Percentiles rank a stretch among this genome's conserved stretches.
phyloP scores from a whole-genome alignment of 2,888 invertebrate species.

The Scrobipalpa atriplicella region DNA sequence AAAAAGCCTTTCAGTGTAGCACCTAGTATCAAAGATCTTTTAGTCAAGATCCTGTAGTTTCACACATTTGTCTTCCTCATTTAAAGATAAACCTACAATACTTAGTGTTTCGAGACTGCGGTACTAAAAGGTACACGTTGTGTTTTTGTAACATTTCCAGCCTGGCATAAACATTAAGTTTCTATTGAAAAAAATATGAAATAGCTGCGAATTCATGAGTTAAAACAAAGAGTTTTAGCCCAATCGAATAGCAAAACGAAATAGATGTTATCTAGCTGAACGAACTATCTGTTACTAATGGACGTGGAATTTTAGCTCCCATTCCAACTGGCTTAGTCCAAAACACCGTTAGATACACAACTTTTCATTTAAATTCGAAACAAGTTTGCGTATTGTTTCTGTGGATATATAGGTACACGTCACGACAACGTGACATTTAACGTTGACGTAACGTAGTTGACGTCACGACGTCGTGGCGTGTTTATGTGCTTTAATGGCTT shows the following conservation, averaged over 20 bases:
- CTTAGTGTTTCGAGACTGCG: too few relatives aligned
- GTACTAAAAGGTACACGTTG: not conserved
- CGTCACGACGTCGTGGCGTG: too few relatives aligned
- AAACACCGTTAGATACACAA: constrained; percentile 22
- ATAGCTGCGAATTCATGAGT: not conserved
- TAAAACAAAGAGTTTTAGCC: not conserved
- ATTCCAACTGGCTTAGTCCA: constrained; percentile 16
- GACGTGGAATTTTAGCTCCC: constrained; percentile 28
- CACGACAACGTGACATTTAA: too few relatives aligned
- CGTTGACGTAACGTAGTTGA: too few relatives aligned
- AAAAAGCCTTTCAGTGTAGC: not conserved
- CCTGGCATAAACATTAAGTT: not conserved
- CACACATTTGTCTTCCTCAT: too few relatives aligned
- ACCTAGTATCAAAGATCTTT: too few relatives aligned
- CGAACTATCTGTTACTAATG: constrained; percentile 42
- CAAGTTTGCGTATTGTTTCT: constrained; percentile 22
- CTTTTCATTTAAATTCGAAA: constrained; percentile 25
- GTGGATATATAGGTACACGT: too few relatives aligned
- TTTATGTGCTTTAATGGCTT: too few relatives aligned
- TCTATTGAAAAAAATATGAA: not conserved
- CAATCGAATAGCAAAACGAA: constrained; percentile 2
- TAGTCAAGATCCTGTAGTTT: too few relatives aligned
- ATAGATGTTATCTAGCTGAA: constrained; percentile 35
- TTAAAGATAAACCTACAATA: too few relatives aligned
- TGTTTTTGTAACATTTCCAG: not conserved